Percentiles rank a stretch among this genome's conserved stretches.
Evolutionary conservation across 2,888 invertebrate genomes (phyloP).

Genomic region (Eupithecia subfuscata): DNA sequence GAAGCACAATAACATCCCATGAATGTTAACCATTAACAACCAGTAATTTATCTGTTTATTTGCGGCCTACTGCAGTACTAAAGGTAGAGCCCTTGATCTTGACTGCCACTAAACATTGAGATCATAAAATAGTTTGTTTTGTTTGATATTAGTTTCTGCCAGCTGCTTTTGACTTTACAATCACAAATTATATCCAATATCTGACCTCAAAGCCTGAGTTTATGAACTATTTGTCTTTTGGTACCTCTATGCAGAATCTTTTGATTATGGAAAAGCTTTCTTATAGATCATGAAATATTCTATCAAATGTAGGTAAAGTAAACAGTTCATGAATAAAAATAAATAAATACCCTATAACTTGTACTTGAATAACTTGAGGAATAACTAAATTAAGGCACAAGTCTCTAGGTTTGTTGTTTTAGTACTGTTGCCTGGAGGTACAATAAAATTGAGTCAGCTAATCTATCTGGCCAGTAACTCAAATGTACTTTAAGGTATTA

Average conservation of each 20-base stretch:
- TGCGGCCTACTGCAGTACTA: background rate
- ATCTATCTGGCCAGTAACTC: background rate
- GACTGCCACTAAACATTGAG: background rate
- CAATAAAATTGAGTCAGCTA: background rate
- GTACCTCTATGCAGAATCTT: background rate
- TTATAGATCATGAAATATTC: background rate
- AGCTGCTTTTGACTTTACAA: background rate
- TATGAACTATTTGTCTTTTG: no score
- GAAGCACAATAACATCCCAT: conserved; percentile 75
- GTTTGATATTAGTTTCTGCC: conserved; percentile 7
- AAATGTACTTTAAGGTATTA: background rate
- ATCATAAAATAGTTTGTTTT: conserved; percentile 1
- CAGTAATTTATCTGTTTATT: conserved; percentile 38
- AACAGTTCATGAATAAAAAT: background rate
- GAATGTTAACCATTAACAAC: conserved; percentile 68
- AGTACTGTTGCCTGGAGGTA: background rate
- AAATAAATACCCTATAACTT: background rate
- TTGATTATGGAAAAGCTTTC: background rate
- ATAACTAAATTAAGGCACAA: background rate
- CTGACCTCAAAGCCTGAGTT: background rate
- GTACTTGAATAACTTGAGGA: background rate
- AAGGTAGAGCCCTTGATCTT: background rate
- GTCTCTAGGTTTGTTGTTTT: background rate
- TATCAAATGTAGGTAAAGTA: background rate
- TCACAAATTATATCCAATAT: background rate